Conservation (phyloP, 2,113 vertebrate genomes). For the Ageneiosus marmoratus region DNA sequence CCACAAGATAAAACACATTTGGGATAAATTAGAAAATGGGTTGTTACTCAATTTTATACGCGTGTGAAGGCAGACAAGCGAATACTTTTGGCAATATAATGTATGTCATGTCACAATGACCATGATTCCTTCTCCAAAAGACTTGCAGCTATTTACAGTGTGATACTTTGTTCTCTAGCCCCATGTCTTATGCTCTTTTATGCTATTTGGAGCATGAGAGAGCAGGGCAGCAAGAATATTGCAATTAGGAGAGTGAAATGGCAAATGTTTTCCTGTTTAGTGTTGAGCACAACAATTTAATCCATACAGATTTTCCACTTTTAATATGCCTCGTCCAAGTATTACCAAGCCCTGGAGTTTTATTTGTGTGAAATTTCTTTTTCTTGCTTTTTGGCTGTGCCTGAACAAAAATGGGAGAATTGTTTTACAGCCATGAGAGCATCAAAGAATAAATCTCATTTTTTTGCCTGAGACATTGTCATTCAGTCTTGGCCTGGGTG, state of each 20-base stretch:
- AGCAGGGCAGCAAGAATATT: not conserved
- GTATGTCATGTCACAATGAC: not conserved
- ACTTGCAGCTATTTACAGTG: not conserved
- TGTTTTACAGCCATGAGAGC: constrained; percentile 49
- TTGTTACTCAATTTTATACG: too few relatives aligned
- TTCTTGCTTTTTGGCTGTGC: constrained; percentile 36
- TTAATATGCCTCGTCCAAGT: constrained; percentile 15
- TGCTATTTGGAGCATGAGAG: not conserved
- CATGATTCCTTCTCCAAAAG: not conserved
- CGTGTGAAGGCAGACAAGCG: too few relatives aligned
- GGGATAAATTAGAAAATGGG: too few relatives aligned
- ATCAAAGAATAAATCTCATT: constrained; percentile 50
- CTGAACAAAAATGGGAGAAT: constrained; percentile 37
- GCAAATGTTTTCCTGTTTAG: constrained; percentile 9
- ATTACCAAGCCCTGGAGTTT: constrained; percentile 29
- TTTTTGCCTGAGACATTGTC: constrained; percentile 48
- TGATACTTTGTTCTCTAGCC: not conserved
- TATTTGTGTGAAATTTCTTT: constrained; percentile 39
- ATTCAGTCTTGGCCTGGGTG: constrained; percentile 52
- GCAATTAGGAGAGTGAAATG: constrained; percentile 10
- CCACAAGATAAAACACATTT: too few relatives aligned
- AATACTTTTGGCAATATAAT: too few relatives aligned
- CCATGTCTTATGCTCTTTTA: not conserved
- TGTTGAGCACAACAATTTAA: constrained; percentile 27
- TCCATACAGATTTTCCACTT: constrained; percentile 24